These are phyloP conservation scores for Acronicta psi DNA, from an alignment of 2,888 invertebrate species.

Conservation along the genomic window DNA sequence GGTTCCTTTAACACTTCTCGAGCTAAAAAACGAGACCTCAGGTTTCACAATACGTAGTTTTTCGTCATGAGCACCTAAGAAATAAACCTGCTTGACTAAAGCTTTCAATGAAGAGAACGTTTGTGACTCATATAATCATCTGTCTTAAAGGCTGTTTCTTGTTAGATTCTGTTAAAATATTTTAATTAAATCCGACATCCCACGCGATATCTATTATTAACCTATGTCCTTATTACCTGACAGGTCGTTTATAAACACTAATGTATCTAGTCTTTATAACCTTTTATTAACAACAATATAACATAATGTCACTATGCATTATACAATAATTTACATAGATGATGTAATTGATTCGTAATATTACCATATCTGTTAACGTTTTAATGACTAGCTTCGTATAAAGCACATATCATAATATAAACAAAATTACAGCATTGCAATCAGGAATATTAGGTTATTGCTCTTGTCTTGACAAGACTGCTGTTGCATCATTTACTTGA, in stretches of 20 bases:
- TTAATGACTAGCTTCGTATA: not conserved
- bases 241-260: slow-evolving; percentile 25
- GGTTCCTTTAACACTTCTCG: too few species aligned
- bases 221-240: slow-evolving; percentile 12
- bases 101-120: too few species aligned
- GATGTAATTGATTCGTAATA: slow-evolving; percentile 26
- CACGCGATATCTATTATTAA: slow-evolving; percentile 25
- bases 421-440: too few species aligned
- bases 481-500: too few species aligned
- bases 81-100: not conserved
- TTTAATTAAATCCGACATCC: slow-evolving; percentile 18
- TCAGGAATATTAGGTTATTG: too few species aligned
- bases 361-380: not conserved
- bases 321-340: slow-evolving; percentile 10
- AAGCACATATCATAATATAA: too few species aligned
- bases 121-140: not conserved
- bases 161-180: slow-evolving; percentile 17
- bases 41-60: too few species aligned
- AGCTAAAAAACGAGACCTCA: too few species aligned
- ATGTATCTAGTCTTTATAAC: slow-evolving; percentile 35
- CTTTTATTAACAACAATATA: slow-evolving; percentile 23
- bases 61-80: too few species aligned
- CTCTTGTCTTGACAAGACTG: too few species aligned
- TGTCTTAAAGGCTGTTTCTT: not conserved
- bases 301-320: slow-evolving; percentile 14